These are phyloP conservation scores for Scomberomorus guttatus DNA, from an alignment of 2,797 vertebrate genomes.

Conservation along the genomic window DNA sequence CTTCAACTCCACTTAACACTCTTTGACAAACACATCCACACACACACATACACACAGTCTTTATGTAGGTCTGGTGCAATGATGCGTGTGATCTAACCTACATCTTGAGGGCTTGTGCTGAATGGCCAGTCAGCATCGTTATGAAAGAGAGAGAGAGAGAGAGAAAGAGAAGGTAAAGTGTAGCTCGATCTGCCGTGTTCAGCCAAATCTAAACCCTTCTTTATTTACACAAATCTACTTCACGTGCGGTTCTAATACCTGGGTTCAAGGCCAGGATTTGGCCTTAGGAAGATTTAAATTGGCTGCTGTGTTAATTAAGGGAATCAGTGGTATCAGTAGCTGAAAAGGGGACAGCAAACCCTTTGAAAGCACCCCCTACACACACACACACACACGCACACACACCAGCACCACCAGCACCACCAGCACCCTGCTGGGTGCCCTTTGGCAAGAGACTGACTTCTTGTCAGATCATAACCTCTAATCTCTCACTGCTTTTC, in stretches of 20 bases:
- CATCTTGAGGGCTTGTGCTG: constrained; percentile 78
- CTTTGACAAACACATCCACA: constrained; percentile 42
- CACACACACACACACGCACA: neutral
- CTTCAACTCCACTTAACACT: constrained; percentile 52
- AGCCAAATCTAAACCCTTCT: neutral
- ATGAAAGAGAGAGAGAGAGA: constrained; percentile 29
- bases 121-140: constrained; percentile 22
- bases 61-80: constrained; percentile 70
- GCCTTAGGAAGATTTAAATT: constrained; percentile 7
- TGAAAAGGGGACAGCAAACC: neutral
- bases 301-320: neutral
- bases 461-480: constrained; percentile 40
- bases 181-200: neutral
- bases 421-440: constrained; percentile 48
- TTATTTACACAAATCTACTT: neutral
- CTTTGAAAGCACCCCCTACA: neutral
- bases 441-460: constrained; percentile 34
- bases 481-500: constrained; percentile 8
- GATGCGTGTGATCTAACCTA: constrained; percentile 81
- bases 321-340: neutral
- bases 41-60: constrained; percentile 35
- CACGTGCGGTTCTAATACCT: neutral
- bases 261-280: neutral
- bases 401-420: constrained; percentile 36
- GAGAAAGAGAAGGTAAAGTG: constrained; percentile 8